phyloP scores from a whole-genome alignment of 2,888 invertebrate genomes.

The Seira sanloemensis region DNA sequence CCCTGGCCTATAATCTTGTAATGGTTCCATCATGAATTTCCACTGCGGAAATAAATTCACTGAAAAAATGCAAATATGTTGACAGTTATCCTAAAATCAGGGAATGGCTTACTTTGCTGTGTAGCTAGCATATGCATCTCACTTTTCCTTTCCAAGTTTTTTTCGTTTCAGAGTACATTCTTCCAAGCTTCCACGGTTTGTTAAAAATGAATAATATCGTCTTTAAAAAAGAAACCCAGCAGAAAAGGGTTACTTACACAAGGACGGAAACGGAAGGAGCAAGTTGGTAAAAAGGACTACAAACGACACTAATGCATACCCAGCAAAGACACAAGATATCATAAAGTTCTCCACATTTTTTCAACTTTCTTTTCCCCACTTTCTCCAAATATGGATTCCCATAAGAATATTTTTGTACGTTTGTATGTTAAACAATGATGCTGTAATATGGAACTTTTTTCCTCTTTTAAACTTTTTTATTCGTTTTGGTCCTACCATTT shows the following conservation, averaged over 20 bases:
- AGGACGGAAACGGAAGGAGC: neutral
- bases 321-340: slow-evolving; percentile 48
- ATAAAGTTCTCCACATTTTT: slow-evolving; percentile 49
- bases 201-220: no score
- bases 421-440: slow-evolving; percentile 23
- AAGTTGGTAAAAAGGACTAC: no score
- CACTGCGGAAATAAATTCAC: slow-evolving; percentile 44
- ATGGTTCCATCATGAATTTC: slow-evolving; percentile 29
- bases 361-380: neutral
- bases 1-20: slow-evolving; percentile 1
- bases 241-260: slow-evolving; percentile 21
- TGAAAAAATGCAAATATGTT: slow-evolving; percentile 51
- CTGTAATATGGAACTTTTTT: neutral
- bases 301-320: slow-evolving; percentile 39
- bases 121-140: no score
- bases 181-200: no score
- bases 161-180: no score
- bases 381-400: neutral
- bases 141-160: no score
- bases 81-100: slow-evolving; percentile 55
- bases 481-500: no score
- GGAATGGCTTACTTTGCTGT: no score
- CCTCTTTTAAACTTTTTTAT: neutral
- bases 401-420: slow-evolving; percentile 34
- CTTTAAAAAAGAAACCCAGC: no score